Evolutionary conservation across 2,888 invertebrate species (phyloP).

Genomic region (Rutpela maculata): DNA sequence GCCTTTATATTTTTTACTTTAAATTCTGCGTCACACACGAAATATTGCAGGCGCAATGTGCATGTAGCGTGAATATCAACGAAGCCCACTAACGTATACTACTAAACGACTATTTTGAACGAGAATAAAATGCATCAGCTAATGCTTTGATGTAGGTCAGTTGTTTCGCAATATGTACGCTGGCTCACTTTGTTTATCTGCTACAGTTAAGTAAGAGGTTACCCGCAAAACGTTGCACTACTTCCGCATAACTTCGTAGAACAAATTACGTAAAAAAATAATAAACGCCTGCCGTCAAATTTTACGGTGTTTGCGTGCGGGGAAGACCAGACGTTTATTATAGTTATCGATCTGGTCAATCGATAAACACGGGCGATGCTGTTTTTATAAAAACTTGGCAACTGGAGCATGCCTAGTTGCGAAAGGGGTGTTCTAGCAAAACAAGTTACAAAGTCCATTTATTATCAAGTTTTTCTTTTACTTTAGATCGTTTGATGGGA

Average conservation of each 20-base stretch:
- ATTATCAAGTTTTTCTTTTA: background rate
- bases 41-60: background rate
- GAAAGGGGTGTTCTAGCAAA: background rate
- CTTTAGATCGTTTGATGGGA: background rate
- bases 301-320: background rate
- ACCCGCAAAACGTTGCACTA: constrained; percentile 1
- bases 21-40: background rate
- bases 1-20: background rate
- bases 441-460: background rate
- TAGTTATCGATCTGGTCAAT: background rate
- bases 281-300: background rate
- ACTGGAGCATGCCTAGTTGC: background rate
- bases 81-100: background rate
- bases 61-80: background rate
- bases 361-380: background rate
- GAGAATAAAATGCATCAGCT: constrained; percentile 24
- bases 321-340: background rate
- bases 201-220: constrained; percentile 4
- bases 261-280: background rate
- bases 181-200: constrained; percentile 6
- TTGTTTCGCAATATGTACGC: constrained; percentile 9
- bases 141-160: constrained; percentile 29
- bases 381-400: constrained; percentile 1
- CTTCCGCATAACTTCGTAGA: constrained; percentile 15
- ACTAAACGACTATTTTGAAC: background rate